A percentile compares a stretch with the other conserved stretches of the same genome.
phyloP scores from a whole-genome alignment of 2,888 invertebrate species.

The Drosophila subsilvestris region DNA sequence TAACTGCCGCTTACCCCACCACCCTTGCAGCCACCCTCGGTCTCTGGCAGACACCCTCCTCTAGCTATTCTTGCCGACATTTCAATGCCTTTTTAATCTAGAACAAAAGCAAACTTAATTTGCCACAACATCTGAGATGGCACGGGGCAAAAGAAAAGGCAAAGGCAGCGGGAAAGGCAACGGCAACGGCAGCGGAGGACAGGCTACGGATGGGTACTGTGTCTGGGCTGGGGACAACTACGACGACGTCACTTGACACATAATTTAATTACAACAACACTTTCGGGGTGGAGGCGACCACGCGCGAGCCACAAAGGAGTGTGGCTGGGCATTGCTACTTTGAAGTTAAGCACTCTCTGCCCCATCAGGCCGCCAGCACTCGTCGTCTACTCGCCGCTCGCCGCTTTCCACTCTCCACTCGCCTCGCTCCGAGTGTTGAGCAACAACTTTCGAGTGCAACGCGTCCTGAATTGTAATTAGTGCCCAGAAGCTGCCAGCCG shows the following conservation, averaged over 20 bases:
- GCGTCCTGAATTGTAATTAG: constrained; percentile 81
- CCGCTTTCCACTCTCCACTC: neutral
- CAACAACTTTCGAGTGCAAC: constrained; percentile 78
- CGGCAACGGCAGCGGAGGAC: constrained; percentile 15
- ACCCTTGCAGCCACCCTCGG: neutral
- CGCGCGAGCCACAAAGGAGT: neutral
- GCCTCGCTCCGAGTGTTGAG: constrained; percentile 65
- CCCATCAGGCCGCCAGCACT: constrained; percentile 26
- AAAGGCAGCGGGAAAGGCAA: neutral
- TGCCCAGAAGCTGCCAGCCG: constrained; percentile 42
- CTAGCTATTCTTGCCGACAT: constrained; percentile 53
- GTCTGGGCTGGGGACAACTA: constrained; percentile 29
- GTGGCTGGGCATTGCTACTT: constrained; percentile 55
- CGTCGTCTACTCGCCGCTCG: neutral
- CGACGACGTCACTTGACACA: constrained; percentile 77
- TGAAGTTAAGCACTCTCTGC: constrained; percentile 58
- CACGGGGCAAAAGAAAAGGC: constrained; percentile 25
- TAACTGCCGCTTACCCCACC: constrained; percentile 59
- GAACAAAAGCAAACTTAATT: constrained; percentile 81
- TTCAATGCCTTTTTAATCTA: constrained; percentile 80
- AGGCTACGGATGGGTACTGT: constrained; percentile 4
- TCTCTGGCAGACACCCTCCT: neutral
- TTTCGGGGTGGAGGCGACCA: constrained; percentile 29
- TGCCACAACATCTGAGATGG: constrained; percentile 76
- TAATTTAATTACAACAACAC: constrained; percentile 81